Percentiles rank a stretch among this genome's conserved stretches.
Conservation (phyloP, 2,113 vertebrate genomes). For the Oenanthe oenanthe region DNA sequence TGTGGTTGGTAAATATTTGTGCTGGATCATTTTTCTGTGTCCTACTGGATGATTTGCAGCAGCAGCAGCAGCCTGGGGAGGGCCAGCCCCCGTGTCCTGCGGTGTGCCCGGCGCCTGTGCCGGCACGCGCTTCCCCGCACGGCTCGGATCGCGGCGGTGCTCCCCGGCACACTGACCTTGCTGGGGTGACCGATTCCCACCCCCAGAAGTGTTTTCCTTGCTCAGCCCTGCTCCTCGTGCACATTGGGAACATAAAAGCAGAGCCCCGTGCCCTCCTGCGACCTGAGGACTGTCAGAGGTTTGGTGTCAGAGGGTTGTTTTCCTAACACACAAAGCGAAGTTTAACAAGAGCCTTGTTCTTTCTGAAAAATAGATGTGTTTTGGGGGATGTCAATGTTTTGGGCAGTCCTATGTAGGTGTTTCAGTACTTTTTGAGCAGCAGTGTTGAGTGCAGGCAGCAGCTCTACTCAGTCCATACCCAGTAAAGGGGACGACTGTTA, state of each 20-base stretch:
- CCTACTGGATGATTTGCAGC: background rate
- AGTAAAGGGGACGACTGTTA: background rate
- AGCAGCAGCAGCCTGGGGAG: background rate
- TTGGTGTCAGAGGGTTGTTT: background rate
- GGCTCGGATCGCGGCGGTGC: accelerated
- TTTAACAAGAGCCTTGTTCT: background rate
- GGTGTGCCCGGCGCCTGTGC: background rate
- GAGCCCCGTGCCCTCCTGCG: background rate
- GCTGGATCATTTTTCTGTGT: background rate
- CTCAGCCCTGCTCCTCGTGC: accelerated
- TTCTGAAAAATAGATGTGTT: background rate
- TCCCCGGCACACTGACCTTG: accelerated
- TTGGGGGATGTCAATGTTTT: background rate
- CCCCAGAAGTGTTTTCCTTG: background rate
- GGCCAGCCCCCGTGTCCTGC: accelerated
- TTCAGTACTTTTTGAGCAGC: background rate
- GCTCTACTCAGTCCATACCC: background rate
- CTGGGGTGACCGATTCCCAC: background rate
- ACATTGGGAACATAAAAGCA: accelerated
- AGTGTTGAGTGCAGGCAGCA: no score
- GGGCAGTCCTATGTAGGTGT: background rate
- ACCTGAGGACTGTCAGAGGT: background rate
- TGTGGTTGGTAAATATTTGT: background rate
- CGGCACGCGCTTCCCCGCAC: accelerated
- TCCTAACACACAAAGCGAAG: background rate